These are phyloP conservation scores for Hypocryptadius cinnamomeus DNA, from an alignment of 2,113 vertebrate species.

Conservation along the genomic window DNA sequence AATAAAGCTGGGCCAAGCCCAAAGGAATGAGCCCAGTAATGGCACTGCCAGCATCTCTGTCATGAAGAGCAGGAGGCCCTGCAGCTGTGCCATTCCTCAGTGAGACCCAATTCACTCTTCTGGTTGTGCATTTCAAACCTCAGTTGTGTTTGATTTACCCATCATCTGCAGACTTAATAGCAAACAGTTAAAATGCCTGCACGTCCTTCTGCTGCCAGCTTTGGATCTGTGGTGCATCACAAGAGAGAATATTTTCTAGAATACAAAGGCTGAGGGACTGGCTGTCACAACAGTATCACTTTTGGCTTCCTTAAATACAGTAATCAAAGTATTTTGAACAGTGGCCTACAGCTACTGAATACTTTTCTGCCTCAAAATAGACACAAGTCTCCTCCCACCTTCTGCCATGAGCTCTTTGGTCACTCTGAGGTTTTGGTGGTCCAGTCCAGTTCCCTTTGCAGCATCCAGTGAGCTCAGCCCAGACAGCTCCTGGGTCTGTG, in stretches of 20 bases:
- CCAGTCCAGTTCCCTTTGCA: neutral
- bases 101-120: neutral
- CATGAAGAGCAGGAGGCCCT: neutral
- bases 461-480: neutral
- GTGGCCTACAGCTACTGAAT: constrained; percentile 4
- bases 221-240: neutral
- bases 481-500: neutral
- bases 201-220: neutral
- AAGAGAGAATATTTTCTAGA: neutral
- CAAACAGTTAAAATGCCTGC: neutral
- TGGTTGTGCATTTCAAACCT: neutral
- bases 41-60: neutral
- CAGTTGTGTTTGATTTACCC: neutral
- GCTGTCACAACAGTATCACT: neutral
- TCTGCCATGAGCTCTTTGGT: constrained; percentile 8
- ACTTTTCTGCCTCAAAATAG: constrained; percentile 40
- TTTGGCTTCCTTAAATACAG: constrained; percentile 29
- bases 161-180: neutral
- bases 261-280: neutral
- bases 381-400: constrained; percentile 31
- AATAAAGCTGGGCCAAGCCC: constrained; percentile 18
- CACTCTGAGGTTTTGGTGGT: constrained; percentile 19
- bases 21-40: neutral
- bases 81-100: neutral
- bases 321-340: constrained; percentile 16